Base-by-base conservation (phyloP, 2,113 vertebrate genomes). In the Menura novaehollandiae region DNA sequence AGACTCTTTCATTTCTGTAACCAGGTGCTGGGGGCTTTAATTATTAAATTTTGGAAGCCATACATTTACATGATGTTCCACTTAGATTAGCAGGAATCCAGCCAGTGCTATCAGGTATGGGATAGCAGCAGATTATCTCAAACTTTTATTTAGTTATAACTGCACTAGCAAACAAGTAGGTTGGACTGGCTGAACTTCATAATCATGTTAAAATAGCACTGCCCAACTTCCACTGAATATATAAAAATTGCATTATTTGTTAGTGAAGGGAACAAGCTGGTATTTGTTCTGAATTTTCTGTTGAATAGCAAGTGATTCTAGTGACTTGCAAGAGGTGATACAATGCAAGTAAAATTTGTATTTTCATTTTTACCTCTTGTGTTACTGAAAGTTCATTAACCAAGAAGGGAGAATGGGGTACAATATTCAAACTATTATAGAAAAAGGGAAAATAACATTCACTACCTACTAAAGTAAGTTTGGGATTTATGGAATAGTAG, bases 331-430 rank as follows among this genome's bases (percentile, higher is more conserved):
- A 53, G n/a, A n/a, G 32, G 39, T 82, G 82, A 21, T 21, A 46
- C 9, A 62, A 8, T 64, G 56, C 37, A 14, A 4, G 8, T 32
- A 16, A 7, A 33, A 16, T 37, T 41, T 85, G 24, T 52, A 7
- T 68, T 95, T 91, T 75, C 10, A 26, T 56, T 64, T 72, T 15
- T 82, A 37, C 39, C n/a, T 82, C 19, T 86, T 58, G 73, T 87
- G 19, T 71, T 77, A 56, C 52, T 67, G 47, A 81, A 58, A 32
- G 24, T 23, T 85, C 41, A 16, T 64, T 64, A 69, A 66, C 7
- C 28, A 58, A 63, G 67, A 35, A 69, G 35, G 39, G 14, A 67
- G 56, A 89, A 69, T 49, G 16, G 80, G 46, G 14, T 58, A 19
- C 12, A 83, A 62, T 73, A 30, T 24, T 73, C 13, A 62, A 88